Base-by-base conservation (phyloP, 2,888 invertebrate species). In the Lithophane ornitopus region DNA sequence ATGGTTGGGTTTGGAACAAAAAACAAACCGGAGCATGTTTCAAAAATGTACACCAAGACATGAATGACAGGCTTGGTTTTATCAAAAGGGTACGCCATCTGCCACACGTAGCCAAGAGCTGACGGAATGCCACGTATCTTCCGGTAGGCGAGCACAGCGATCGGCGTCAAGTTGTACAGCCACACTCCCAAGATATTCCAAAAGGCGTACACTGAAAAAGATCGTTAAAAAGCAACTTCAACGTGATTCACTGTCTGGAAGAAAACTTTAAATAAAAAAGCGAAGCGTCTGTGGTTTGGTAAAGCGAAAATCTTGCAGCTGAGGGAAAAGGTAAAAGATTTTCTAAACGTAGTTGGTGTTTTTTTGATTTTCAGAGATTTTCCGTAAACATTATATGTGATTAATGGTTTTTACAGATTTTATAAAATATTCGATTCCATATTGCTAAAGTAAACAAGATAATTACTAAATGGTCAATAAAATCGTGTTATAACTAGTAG, bases 21-120 rank as follows among this genome's bases (percentile, higher is more conserved):
- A 26, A 69, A 84, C 87, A 87, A 89, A 95, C 95, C 95, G 82
- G 91, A 87, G 83, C 89, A 93, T 52, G 87, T 88, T 90, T 95
- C 95, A 75, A 93, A 94, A 68, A 91, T 78, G 80, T 92, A 94
- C 56, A 91, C 91, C 39, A 94, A 73, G 80, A 89, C 91, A 80
- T 94, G 94, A 76, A 91, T 89, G 52, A 92, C 85, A 44, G 92
- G 92, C 80, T 91, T 89, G n/a, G 92, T 93, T 88, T 94, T 94
- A 82, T 95, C 94, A 86, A 95, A 94, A n/a, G 95, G 95, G 81
- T 95, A 95, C 72, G 89, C 81, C 80, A 93, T 86, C 74, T 92
- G 92, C 93, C 93, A 95, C 63, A 95, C 91, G 80, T 91, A 94
- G 62, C 94, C 94, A 58, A 94, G 86, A 58, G 90, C 82, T 54